A percentile compares a stretch with the other conserved stretches of the same genome.
Conservation (phyloP, 2,113 vertebrate species). For the Scopus umbretta region DNA sequence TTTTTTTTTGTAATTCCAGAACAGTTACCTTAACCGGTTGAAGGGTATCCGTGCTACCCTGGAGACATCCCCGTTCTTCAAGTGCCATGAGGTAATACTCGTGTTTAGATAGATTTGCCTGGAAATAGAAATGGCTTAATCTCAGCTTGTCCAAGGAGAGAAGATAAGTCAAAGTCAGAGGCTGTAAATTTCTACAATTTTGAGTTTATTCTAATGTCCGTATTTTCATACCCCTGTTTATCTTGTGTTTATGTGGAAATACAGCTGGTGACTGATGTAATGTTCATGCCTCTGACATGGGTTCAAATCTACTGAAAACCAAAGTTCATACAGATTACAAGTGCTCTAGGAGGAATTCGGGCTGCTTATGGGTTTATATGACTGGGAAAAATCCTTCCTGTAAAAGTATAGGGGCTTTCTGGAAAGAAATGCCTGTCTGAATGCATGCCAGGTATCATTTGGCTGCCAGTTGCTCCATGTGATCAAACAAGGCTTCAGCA, state of each 20-base stretch:
- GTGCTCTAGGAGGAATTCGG: not conserved
- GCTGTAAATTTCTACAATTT: not conserved
- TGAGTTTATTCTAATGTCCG: not conserved
- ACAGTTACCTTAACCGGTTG: slow-evolving; percentile 83
- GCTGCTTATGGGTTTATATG: not conserved
- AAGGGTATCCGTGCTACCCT: slow-evolving; percentile 84
- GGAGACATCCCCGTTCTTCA: slow-evolving; percentile 91
- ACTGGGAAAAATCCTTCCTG: not conserved
- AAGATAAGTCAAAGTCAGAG: not conserved
- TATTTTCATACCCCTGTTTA: not conserved
- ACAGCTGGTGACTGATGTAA: not conserved
- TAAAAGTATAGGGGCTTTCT: not conserved
- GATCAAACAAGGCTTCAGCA: not conserved
- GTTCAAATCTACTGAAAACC: not conserved
- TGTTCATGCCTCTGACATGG: not conserved
- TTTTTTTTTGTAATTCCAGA: slow-evolving; percentile 69
- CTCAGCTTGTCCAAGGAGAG: not conserved
- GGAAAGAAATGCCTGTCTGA: not conserved
- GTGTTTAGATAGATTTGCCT: not conserved
- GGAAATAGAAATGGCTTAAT: not conserved
- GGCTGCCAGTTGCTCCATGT: not conserved
- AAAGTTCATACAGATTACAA: not conserved
- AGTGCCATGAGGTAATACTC: slow-evolving; percentile 87
- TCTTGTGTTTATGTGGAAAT: not conserved
- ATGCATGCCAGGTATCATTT: not conserved